Percentiles rank a stretch among this genome's conserved stretches.
Evolutionary conservation across 2,888 invertebrate genomes (phyloP).

Genomic region (Hoplodrina blanda): DNA sequence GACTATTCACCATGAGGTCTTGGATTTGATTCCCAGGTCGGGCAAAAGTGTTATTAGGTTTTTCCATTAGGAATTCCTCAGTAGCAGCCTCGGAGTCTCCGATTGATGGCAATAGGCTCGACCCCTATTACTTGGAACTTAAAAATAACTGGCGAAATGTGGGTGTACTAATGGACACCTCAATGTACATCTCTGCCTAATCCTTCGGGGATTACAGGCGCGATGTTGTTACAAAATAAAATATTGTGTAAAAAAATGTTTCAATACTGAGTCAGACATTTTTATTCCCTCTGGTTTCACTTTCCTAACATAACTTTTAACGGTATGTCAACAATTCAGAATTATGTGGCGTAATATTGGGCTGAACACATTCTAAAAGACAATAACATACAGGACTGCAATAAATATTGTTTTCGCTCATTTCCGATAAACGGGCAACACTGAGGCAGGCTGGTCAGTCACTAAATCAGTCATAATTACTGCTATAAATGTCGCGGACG

Average conservation of each 20-base stretch:
- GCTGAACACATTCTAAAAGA: conserved; percentile 48
- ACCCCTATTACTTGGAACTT: too few species aligned
- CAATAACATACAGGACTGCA: conserved; percentile 48
- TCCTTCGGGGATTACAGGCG: too few species aligned
- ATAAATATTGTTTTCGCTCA: conserved; percentile 57
- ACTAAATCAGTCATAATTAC: conserved; percentile 74
- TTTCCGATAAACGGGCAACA: conserved; percentile 59
- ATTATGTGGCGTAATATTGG: conserved; percentile 49
- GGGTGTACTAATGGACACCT: too few species aligned
- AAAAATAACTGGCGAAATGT: too few species aligned
- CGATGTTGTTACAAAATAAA: background rate
- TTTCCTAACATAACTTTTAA: conserved; percentile 42
- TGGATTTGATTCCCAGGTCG: too few species aligned
- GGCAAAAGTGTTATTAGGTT: too few species aligned
- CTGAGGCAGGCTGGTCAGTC: conserved; percentile 58
- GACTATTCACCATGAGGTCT: too few species aligned
- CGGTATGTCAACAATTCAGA: conserved; percentile 30
- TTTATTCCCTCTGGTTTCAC: background rate
- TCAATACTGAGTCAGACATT: conserved; percentile 3
- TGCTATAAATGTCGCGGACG: conserved; percentile 64
- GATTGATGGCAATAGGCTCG: too few species aligned
- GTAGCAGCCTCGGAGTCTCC: too few species aligned
- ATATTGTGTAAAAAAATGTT: background rate
- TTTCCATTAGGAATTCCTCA: too few species aligned
- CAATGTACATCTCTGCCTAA: too few species aligned